Base-by-base conservation (phyloP, 2,797 vertebrate genomes). In the Pachyuromys duprasi region DNA sequence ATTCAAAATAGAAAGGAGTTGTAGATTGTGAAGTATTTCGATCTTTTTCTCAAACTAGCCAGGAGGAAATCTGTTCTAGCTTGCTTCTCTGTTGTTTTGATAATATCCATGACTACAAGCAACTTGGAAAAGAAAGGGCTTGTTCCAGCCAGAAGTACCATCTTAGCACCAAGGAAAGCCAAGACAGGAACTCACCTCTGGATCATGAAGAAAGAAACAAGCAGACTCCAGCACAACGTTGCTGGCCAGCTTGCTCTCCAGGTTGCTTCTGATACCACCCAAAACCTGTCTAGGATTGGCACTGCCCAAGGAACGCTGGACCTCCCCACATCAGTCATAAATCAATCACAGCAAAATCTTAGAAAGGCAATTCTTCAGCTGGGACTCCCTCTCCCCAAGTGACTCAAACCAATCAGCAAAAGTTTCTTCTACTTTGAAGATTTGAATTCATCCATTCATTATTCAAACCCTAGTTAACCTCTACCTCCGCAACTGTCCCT, bases 1-100 rank as follows among this genome's bases (percentile, higher is more conserved):
- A 63, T 14, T n/a, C 11, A 53, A 83, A 26, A 11, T n/a, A 63
- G 55, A 72, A 33, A 62, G 14, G 24, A 53, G 15, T 0, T 49
- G 9, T 8, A 15, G 7, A 42, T 55, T 42, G 13, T 63, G n/a
- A 93, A 65, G 33, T 24, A 89, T 65, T 74, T 84, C 57, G 86
- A 39, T 86, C 18, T 15, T 93, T 78, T 93, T 60, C 80, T 86
- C 67, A 92, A 91, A 89, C 31, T 45, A 88, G 4, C 36, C 60
- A 22, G 65, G 18, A 63, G 33, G 2, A 55, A 90, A 24, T 82
- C 57, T 62, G 4, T 31, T 42, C 26, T 82, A 42, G 55, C 63
- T 42, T 62, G 3, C 57, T 82, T 42, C 39, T 45, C 36, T 5
- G 57, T 42, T 62, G 57, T 7, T 62, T 2, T 8, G 26, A 63